These are phyloP conservation scores for Pectinophora gossypiella DNA, from an alignment of 1,140 invertebrate species.

Conservation along the genomic window DNA sequence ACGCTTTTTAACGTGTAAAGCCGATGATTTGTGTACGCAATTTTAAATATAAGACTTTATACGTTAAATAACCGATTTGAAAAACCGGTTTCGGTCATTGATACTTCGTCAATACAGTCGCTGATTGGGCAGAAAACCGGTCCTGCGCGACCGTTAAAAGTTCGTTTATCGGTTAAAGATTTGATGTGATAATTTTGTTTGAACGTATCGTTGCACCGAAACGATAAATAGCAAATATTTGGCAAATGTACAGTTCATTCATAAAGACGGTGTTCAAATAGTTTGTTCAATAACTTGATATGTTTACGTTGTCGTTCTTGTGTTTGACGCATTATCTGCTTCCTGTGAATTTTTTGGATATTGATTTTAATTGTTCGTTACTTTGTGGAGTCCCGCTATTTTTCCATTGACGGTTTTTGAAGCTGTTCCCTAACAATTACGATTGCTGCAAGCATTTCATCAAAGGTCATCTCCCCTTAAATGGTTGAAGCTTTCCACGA, in stretches of 20 bases:
- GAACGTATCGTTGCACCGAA: conserved; percentile 30
- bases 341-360: too few relatives aligned
- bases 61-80: conserved; percentile 12
- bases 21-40: conserved; percentile 25
- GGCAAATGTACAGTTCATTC: too few relatives aligned
- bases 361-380: too few relatives aligned
- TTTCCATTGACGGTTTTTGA: too few relatives aligned
- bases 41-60: conserved; percentile 20
- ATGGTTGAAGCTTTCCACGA: conserved; percentile 30
- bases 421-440: too few relatives aligned
- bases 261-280: too few relatives aligned
- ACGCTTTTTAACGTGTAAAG: conserved; percentile 17
- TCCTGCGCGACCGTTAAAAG: conserved; percentile 42
- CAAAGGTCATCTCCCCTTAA: background rate
- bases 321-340: too few relatives aligned
- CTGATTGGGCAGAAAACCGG: conserved; percentile 33
- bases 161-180: conserved; percentile 27
- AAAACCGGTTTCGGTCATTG: conserved; percentile 41
- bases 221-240: conserved; percentile 23
- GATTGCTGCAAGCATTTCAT: too few relatives aligned
- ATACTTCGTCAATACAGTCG: conserved; percentile 21
- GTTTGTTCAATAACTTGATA: too few relatives aligned
- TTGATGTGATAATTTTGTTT: conserved; percentile 26
- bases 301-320: too few relatives aligned
- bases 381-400: too few relatives aligned